A percentile compares a stretch with the other conserved stretches of the same genome.
These are phyloP conservation scores for Thereva unica DNA, from an alignment of 2,888 invertebrate species.

Conservation along the genomic window DNA sequence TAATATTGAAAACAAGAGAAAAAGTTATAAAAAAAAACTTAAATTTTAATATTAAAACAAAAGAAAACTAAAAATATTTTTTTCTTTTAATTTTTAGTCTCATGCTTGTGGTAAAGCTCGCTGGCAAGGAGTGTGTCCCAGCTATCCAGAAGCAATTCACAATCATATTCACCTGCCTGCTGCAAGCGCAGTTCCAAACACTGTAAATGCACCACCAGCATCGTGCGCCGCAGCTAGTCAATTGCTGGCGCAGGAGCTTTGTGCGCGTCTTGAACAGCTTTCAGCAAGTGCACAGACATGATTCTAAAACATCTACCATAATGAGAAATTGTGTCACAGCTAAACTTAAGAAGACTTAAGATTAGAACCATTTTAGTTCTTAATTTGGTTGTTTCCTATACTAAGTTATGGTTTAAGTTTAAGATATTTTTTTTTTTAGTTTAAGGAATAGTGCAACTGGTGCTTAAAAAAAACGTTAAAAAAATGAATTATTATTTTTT, in stretches of 20 bases:
- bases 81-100: constrained; percentile 59
- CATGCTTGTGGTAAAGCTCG: constrained; percentile 72
- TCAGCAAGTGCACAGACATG: constrained; percentile 58
- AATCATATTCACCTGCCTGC: constrained; percentile 46
- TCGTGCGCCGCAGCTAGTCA: constrained; percentile 55
- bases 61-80: constrained; percentile 6
- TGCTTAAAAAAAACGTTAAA: constrained; percentile 2
- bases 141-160: constrained; percentile 54
- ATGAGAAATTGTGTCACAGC: constrained; percentile 12
- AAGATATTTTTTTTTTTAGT: constrained; percentile 5
- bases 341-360: constrained; percentile 26
- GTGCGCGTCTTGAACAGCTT: constrained; percentile 61
- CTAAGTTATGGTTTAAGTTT: constrained; percentile 33
- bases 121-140: constrained; percentile 71
- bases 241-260: constrained; percentile 61
- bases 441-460: constrained; percentile 4
- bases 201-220: constrained; percentile 42
- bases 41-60: constrained; percentile 1
- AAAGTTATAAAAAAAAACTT: background rate
- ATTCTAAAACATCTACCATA: constrained; percentile 44
- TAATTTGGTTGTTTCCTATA: constrained; percentile 32
- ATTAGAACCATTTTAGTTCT: constrained; percentile 29
- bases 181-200: constrained; percentile 1
- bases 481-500: no score
- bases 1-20: background rate